Evolutionary conservation across 2,888 invertebrate species (phyloP), one percentile per base, ranked within the genome.

Genomic region (Eustalomyia histrio): DNA sequence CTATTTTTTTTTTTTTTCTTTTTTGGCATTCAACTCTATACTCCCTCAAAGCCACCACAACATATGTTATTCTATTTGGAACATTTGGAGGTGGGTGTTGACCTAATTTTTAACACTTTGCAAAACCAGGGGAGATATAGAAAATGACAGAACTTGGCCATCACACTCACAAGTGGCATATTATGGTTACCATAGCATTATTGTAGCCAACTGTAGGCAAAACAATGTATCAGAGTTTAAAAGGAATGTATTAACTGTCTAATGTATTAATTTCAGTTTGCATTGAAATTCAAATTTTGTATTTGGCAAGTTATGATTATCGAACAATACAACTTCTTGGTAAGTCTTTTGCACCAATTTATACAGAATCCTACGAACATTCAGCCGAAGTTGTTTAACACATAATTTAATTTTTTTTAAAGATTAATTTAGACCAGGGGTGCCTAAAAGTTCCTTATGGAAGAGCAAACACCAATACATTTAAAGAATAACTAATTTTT

Each of bases 51-150:
- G 39, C 12, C 29, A 29, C 29, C 29, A 39, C 29, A 29, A 4
- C 29, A 39, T 39, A 39, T 39, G 39, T 14, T 39, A 2, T 3
- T 12, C 12, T 39, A 3, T 39, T 12, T 12, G 12, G 4, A 39
- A 39, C 39, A 61, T 14, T 14, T 47, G 7, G 55, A 52, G 76
- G 53, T 61, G 67, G 67, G 61, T 78, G 43, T 53, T 80, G 80
- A 80, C 75, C 80, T 52, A 80, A 80, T 72, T 80, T 72, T 57
- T 35, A 52, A 33, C 2, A 16, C 8, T 43, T 29, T 18, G 12
- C 14, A 43, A n/a, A 24, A 7, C 14, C 10, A 57, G 10, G 39
- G 43, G 24, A 63, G n/a, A 55, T 60, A 55, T 24, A 10, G 21
- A 29, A 58, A 60, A 17, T 43, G 63, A 47, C 57, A 76, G 43